Evolutionary conservation across 2,797 vertebrate species (phyloP).

Genomic region (Scleropages formosus): DNA sequence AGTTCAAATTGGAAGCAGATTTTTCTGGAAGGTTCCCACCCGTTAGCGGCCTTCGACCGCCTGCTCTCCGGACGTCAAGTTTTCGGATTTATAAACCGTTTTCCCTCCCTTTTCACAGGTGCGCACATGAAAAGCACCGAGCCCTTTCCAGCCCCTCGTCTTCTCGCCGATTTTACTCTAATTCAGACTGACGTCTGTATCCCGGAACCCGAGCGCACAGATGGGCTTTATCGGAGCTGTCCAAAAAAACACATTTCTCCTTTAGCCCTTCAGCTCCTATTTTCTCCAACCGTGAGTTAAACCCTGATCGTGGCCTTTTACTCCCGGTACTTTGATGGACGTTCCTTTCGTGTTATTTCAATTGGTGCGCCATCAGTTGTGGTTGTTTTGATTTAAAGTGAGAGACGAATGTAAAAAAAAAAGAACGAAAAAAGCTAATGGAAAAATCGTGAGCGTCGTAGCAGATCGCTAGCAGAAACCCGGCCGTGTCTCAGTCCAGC

Average conservation of each 20-base stretch:
- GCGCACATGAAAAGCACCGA: neutral
- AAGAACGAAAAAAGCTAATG: neutral
- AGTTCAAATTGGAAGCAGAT: slow-evolving; percentile 19
- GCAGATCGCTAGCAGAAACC: neutral
- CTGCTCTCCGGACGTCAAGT: neutral
- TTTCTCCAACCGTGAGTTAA: neutral
- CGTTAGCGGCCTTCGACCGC: neutral
- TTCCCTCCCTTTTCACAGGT: neutral
- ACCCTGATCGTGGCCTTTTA: slow-evolving; percentile 9
- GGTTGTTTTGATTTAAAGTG: neutral
- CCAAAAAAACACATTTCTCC: neutral
- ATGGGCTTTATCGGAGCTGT: neutral
- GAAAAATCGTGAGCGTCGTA: neutral
- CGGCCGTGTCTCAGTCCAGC: neutral
- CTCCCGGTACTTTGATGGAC: neutral
- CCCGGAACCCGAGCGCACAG: neutral
- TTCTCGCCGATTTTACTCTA: neutral
- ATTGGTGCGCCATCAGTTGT: neutral
- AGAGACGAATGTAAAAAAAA: too few species aligned
- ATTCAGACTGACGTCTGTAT: slow-evolving; percentile 5
- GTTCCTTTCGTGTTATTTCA: too few species aligned
- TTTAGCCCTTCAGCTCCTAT: neutral
- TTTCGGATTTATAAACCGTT: neutral
- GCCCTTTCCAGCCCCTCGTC: neutral
- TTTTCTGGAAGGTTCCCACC: neutral